Conservation (phyloP, 1,140 invertebrate genomes). For the Megathymus violae region DNA sequence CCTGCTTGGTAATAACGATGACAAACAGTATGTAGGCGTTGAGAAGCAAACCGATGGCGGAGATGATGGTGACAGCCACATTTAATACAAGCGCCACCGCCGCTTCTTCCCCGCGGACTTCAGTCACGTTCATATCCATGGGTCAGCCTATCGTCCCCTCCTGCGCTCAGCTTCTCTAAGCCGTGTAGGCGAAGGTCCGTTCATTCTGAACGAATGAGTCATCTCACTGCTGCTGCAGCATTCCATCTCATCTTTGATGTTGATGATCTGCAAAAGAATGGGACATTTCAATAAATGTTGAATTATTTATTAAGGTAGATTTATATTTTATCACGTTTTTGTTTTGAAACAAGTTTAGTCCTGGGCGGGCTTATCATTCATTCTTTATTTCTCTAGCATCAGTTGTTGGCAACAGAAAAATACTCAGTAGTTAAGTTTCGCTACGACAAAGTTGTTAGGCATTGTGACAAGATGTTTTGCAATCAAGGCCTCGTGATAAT, state of each 20-base stretch:
- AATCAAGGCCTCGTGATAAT: no score
- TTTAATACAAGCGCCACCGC: slow-evolving; percentile 84
- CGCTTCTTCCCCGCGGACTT: slow-evolving; percentile 63
- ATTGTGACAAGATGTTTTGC: no score
- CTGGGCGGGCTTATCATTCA: no score
- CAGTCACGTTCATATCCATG: slow-evolving; percentile 77
- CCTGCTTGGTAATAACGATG: slow-evolving; percentile 83
- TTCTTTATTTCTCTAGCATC: no score
- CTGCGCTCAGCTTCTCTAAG: slow-evolving; percentile 45
- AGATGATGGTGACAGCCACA: slow-evolving; percentile 84
- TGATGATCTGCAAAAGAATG: slow-evolving; percentile 46
- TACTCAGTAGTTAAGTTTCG: no score
- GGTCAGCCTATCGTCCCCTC: slow-evolving; percentile 46
- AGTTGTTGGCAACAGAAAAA: no score
- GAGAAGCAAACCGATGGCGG: slow-evolving; percentile 85
- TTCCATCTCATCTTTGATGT: slow-evolving; percentile 64
- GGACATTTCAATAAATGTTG: no score
- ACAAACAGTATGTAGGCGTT: slow-evolving; percentile 85
- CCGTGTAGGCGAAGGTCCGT: slow-evolving; percentile 29
- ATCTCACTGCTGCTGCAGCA: slow-evolving; percentile 72
- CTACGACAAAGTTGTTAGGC: no score
- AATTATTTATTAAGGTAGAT: no score
- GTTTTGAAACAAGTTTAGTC: no score
- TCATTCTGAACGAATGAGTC: slow-evolving; percentile 47
- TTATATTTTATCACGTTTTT: no score